Base-by-base conservation (phyloP, 1,140 invertebrate genomes). In the Bombus cullumanus region DNA sequence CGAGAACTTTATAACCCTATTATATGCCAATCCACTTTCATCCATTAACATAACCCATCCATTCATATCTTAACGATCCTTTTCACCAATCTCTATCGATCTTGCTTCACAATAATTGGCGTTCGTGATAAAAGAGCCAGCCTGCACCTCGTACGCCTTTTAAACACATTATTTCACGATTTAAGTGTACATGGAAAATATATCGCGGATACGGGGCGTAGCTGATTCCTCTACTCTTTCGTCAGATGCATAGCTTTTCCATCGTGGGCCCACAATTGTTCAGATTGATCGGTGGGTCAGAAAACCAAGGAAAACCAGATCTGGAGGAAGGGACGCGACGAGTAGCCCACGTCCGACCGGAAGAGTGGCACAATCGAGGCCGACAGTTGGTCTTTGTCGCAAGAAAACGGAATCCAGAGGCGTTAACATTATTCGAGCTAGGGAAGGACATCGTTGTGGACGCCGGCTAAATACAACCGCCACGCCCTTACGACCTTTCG, bases 301-400 rank as follows among this genome's bases (percentile, higher is more conserved):
- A 53, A 71, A 83, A 72, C 82, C 66, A 68, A 86, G 86, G 84
- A 72, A 83, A 89, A 84, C 66, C 89, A 89, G 89, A 89, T 89
- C 76, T 68, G 31, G 68, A 22, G 71, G 15, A 47, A 28, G 47
- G 85, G 82, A 76, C 28, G 34, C 47, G 47, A 59, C 31, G 25
- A 76, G 74, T 25, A 28, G 74, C 8, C 59, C 76, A 89, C 82
- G 81, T 83, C 73, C 53, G 85, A 92, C 92, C 92, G 92, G 92
- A 93, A 93, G 92, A 79, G 77, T 37, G 80, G 86, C 74, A 92
- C 91, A 93, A 93, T 92, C 87, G 86, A 64, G 25, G 71, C 53
- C 62, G 83, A 82, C 81, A 81, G 83, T 92, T 83, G 86, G 83
- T 83, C 87, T 93, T 93, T 93, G 92, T 93, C 85, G 79, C 81